These are phyloP conservation scores for Macrochelys suwanniensis DNA, from an alignment of 2,797 vertebrate species.

Conservation along the genomic window DNA sequence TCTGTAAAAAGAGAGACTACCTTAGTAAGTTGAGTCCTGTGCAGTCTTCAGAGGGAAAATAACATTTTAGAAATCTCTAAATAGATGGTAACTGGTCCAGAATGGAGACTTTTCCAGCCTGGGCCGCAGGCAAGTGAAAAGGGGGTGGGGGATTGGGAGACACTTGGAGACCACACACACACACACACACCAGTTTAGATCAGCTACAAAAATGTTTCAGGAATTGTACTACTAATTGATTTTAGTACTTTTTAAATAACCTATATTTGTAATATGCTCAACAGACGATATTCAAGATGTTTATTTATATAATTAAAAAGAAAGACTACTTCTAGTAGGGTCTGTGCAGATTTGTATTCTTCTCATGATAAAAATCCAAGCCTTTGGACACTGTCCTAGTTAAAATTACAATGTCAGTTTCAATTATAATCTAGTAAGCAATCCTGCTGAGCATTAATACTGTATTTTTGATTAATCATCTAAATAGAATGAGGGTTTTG, in stretches of 20 bases:
- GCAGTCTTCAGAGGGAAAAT: fast-evolving
- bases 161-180: too few relatives aligned
- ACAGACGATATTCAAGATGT: conserved; percentile 10
- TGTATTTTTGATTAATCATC: conserved; percentile 53
- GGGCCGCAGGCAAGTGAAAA: background rate
- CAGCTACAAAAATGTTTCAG: background rate
- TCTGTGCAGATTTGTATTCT: conserved; percentile 45
- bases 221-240: background rate
- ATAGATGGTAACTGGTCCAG: background rate
- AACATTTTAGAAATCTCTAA: background rate
- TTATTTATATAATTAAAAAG: conserved; percentile 48
- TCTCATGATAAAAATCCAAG: conserved; percentile 49
- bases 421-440: conserved; percentile 17
- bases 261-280: conserved; percentile 27
- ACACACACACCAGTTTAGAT: too few relatives aligned
- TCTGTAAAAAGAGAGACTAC: background rate
- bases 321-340: conserved; percentile 12
- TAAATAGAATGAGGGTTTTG: conserved; percentile 43
- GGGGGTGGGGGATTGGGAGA: background rate
- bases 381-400: background rate
- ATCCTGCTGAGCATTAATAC: conserved; percentile 18
- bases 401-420: conserved; percentile 29
- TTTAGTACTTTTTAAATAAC: background rate
- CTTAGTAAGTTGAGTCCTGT: background rate
- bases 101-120: background rate